phyloP scores from a whole-genome alignment of 2,888 invertebrate species.

The Parthenolecanium corni region DNA sequence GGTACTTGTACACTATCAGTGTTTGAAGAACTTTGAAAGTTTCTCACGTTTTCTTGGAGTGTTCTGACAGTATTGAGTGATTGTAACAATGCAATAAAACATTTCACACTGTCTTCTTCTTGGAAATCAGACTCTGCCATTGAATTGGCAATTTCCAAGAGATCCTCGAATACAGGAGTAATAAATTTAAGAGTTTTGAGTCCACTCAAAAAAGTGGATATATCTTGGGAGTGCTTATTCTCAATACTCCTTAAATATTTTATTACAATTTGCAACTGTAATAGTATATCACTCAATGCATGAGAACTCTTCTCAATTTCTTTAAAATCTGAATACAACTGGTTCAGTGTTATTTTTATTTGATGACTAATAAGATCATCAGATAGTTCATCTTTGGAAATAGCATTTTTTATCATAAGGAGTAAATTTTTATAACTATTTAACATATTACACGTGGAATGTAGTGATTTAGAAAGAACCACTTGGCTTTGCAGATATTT shows the following conservation, averaged over 20 bases:
- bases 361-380: neutral
- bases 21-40: constrained; percentile 4
- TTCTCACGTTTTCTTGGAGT: constrained; percentile 14
- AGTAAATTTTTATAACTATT: neutral
- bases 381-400: neutral
- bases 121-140: neutral
- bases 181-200: neutral
- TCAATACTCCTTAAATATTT: neutral
- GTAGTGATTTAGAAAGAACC: neutral
- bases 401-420: neutral
- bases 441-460: neutral
- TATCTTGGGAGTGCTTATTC: neutral
- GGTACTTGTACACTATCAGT: constrained; percentile 18
- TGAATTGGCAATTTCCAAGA: neutral
- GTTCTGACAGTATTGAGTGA: constrained; percentile 19
- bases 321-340: neutral
- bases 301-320: neutral
- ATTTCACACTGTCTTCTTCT: constrained; percentile 19
- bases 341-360: neutral
- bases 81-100: constrained; percentile 17
- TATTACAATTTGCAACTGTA: neutral
- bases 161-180: neutral
- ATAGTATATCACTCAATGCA: neutral
- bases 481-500: neutral
- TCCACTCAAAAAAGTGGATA: neutral